phyloP scores from a whole-genome alignment of 2,113 vertebrate genomes.

The Lamprologus ornatipinnis region DNA sequence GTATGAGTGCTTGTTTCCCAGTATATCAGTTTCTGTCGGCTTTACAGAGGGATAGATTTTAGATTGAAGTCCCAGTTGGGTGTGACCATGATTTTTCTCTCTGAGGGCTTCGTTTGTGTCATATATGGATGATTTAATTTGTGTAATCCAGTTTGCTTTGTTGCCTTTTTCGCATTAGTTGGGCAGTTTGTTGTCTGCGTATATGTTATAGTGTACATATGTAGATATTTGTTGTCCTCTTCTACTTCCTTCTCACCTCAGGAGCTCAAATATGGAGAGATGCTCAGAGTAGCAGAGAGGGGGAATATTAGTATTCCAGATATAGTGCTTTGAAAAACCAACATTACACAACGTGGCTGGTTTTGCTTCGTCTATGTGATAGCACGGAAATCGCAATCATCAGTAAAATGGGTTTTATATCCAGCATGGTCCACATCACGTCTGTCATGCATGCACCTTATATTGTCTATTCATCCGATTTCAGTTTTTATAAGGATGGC shows the following conservation, averaged over 20 bases:
- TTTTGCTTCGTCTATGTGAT: slow-evolving; percentile 6
- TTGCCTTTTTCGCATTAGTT: background rate
- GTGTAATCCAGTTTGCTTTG: background rate
- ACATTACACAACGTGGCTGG: slow-evolving; percentile 12
- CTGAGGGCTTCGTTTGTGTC: background rate
- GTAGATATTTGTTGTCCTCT: slow-evolving; percentile 7
- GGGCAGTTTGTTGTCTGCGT: background rate
- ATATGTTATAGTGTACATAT: background rate
- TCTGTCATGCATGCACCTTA: slow-evolving; percentile 23
- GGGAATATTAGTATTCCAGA: background rate
- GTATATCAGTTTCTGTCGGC: slow-evolving; percentile 50
- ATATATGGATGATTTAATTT: background rate
- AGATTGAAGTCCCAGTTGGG: slow-evolving; percentile 12
- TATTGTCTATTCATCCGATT: slow-evolving; percentile 38
- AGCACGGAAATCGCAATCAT: slow-evolving; percentile 27
- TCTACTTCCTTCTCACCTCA: background rate
- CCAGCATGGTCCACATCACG: slow-evolving; percentile 41
- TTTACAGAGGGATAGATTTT: background rate
- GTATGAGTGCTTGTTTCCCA: slow-evolving; percentile 40
- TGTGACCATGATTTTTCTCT: background rate
- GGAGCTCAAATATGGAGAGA: background rate
- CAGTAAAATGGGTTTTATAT: slow-evolving; percentile 28
- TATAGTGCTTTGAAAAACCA: slow-evolving; percentile 3
- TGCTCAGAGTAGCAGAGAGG: background rate
- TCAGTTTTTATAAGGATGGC: slow-evolving; percentile 39